Evolutionary conservation across 2,797 vertebrate species (phyloP), one percentile per base, ranked within the genome.

Genomic region (Champsocephalus esox): DNA sequence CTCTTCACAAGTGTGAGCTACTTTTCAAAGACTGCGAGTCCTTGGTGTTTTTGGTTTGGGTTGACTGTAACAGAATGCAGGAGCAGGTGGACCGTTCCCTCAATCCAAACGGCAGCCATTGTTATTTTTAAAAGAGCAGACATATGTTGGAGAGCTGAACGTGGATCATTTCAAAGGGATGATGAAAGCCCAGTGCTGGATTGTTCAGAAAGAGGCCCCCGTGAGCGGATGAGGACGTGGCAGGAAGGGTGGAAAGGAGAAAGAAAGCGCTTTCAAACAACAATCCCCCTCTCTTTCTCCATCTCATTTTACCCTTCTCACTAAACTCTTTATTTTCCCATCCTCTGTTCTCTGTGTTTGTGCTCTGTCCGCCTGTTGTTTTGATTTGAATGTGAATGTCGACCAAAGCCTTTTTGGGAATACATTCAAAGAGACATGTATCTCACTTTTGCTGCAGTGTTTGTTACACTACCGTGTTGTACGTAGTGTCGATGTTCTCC

Each of bases 131-230:
- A 90, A 91, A 91, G 88, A 92, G 83, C 82, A 87, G 87, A 92
- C 91, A 92, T 91, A 93, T 93, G 93, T 92, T 93, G 84, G 90
- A 87, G 80, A 86, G 86, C 51, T 50, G 70, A 85, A 87, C 79
- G 87, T 83, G 83, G 86, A 82, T 69, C 57, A 77, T 89, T 94
- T 94, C 89, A 93, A 92, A 93, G 89, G 77, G 66, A 80, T 41
- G 90, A 93, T 92, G 86, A 93, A 93, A 92, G 93, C 85, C 77
- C 77, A 62, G 71, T 80, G 82, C 92, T 89, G 90, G 92, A 91
- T 88, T 89, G 90, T 91, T 92, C 90, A 89, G 87, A 93, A 91
- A 93, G 91, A 89, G 85, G 79, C 86, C 82, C 87, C 89, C 83
- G 72, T 89, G 90, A 89, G 86, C 32, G 76, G 79, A 85, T 83